Evolutionary conservation across 1,140 invertebrate genomes (phyloP).

Genomic region (Agrilus planipennis): DNA sequence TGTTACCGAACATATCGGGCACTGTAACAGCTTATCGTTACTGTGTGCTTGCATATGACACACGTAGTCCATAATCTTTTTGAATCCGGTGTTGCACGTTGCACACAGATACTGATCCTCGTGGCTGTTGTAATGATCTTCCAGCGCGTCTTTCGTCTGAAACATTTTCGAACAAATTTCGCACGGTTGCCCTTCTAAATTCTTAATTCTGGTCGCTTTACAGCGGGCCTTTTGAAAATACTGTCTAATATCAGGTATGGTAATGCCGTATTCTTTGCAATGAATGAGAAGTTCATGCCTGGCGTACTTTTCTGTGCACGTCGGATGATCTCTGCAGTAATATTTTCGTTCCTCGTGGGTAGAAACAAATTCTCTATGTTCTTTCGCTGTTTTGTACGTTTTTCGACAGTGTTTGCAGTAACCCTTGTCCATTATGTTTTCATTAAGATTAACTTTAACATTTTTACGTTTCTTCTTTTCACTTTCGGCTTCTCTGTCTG

Average conservation of each 20-base stretch:
- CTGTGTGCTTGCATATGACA: slow-evolving; percentile 33
- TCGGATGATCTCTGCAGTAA: too few relatives aligned
- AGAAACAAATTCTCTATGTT: too few relatives aligned
- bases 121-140: slow-evolving; percentile 44
- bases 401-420: too few relatives aligned
- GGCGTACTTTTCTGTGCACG: background rate
- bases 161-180: slow-evolving; percentile 40
- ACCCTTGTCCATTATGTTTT: too few relatives aligned
- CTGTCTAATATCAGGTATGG: background rate
- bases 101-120: slow-evolving; percentile 24
- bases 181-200: slow-evolving; percentile 30
- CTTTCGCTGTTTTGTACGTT: too few relatives aligned
- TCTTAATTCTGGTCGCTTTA: background rate
- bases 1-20: slow-evolving; percentile 36
- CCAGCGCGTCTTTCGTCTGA: slow-evolving; percentile 38
- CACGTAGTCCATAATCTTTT: slow-evolving; percentile 24
- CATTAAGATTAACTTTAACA: too few relatives aligned
- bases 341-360: too few relatives aligned
- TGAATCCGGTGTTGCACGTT: slow-evolving; percentile 16
- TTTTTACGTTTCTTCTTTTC: too few relatives aligned
- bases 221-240: slow-evolving; percentile 1
- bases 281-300: background rate
- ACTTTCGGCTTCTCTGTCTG: too few relatives aligned
- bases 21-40: slow-evolving; percentile 35
- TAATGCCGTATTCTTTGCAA: too few relatives aligned